These are phyloP conservation scores for Drosophila nr. medialis DNA, from an alignment of 2,888 invertebrate genomes.

Conservation along the genomic window DNA sequence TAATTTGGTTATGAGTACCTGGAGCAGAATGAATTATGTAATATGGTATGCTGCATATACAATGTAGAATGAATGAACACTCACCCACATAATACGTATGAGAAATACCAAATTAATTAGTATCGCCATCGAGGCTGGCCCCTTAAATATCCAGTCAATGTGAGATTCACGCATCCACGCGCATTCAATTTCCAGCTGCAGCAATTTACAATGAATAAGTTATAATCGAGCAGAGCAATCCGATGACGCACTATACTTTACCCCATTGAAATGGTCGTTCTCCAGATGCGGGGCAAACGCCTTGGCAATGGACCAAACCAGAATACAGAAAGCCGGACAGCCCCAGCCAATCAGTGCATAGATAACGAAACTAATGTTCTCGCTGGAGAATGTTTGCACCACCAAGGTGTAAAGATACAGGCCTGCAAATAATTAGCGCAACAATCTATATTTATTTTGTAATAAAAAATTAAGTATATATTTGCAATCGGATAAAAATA, in stretches of 20 bases:
- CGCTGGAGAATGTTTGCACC: constrained; percentile 93
- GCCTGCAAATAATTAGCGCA: constrained; percentile 86
- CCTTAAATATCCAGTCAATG: constrained; percentile 95
- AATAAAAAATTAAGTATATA: constrained; percentile 12
- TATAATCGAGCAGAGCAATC: constrained; percentile 10
- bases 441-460: constrained; percentile 25
- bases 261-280: constrained; percentile 82
- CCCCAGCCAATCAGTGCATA: constrained; percentile 94
- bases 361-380: constrained; percentile 92
- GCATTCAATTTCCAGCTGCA: constrained; percentile 87
- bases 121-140: constrained; percentile 92
- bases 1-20: constrained; percentile 97
- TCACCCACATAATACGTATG: constrained; percentile 94
- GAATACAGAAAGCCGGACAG: constrained; percentile 82
- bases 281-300: constrained; percentile 80
- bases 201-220: constrained; percentile 16
- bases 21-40: constrained; percentile 17
- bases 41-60: not conserved
- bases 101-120: constrained; percentile 93
- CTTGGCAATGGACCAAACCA: constrained; percentile 83
- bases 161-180: constrained; percentile 92
- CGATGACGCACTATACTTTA: constrained; percentile 58
- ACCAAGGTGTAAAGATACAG: constrained; percentile 94
- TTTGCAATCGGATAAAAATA: not conserved
- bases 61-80: constrained; percentile 69